Conservation (phyloP, 2,113 vertebrate species). For the Pagrus major region DNA sequence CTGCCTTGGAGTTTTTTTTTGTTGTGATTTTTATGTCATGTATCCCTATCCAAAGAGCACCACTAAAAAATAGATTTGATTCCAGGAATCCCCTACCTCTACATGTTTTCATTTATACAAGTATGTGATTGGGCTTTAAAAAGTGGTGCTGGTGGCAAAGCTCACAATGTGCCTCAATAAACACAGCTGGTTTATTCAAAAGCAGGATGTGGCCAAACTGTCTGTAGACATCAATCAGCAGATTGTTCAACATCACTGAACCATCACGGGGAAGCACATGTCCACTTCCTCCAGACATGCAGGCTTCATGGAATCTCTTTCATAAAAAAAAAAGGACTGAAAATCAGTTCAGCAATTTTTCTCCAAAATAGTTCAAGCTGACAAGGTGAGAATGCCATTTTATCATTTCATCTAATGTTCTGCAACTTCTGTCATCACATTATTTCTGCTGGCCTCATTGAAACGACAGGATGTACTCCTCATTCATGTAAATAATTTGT, state of each 20-base stretch:
- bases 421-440: conserved; percentile 1
- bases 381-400: background rate
- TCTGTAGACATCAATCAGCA: conserved; percentile 31
- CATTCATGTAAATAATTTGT: conserved; percentile 54
- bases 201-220: conserved; percentile 8
- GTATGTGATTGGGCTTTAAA: conserved; percentile 19
- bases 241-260: conserved; percentile 27
- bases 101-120: too few relatives aligned
- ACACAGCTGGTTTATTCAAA: conserved; percentile 31
- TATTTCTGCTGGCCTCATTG: conserved; percentile 11
- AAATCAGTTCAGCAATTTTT: background rate
- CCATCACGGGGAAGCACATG: background rate
- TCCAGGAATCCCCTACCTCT: too few relatives aligned
- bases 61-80: too few relatives aligned
- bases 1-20: too few relatives aligned
- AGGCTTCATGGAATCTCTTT: conserved; percentile 1
- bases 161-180: conserved; percentile 19
- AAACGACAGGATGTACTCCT: background rate
- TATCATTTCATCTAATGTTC: background rate
- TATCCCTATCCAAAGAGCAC: too few relatives aligned
- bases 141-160: conserved; percentile 5
- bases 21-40: too few relatives aligned
- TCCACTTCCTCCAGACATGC: background rate
- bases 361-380: background rate
- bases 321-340: too few relatives aligned